phyloP scores from a whole-genome alignment of 2,113 vertebrate species.

The Crocuta crocuta region DNA sequence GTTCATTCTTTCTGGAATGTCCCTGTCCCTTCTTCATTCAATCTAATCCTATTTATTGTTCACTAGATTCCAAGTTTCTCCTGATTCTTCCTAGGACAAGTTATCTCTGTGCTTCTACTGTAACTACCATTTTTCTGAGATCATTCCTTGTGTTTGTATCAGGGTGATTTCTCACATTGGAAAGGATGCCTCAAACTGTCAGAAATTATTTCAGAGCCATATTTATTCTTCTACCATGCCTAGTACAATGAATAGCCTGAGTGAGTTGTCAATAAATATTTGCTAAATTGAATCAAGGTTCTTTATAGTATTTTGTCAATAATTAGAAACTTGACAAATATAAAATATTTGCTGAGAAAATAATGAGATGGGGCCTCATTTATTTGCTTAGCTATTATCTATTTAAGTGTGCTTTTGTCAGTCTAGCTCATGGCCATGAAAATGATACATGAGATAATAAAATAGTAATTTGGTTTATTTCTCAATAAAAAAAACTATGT shows the following conservation, averaged over 20 bases:
- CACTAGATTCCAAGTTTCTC: neutral
- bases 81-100: neutral
- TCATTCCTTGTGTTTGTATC: neutral
- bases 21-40: neutral
- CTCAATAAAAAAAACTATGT: neutral
- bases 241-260: neutral
- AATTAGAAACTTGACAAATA: neutral
- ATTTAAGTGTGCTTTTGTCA: neutral
- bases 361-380: neutral
- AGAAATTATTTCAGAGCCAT: slow-evolving; percentile 21
- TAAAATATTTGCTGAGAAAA: slow-evolving; percentile 28
- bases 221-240: neutral
- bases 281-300: neutral
- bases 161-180: neutral
- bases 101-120: neutral
- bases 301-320: neutral
- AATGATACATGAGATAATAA: slow-evolving; percentile 40
- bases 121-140: neutral
- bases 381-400: neutral
- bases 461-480: slow-evolving; percentile 51
- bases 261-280: neutral
- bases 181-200: neutral
- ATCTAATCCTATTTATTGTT: slow-evolving; percentile 1
- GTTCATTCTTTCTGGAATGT: neutral
- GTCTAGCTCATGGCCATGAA: neutral